phyloP scores from a whole-genome alignment of 92 coral and sea anemone species.

The Hydrozoanthus gracilis region DNA sequence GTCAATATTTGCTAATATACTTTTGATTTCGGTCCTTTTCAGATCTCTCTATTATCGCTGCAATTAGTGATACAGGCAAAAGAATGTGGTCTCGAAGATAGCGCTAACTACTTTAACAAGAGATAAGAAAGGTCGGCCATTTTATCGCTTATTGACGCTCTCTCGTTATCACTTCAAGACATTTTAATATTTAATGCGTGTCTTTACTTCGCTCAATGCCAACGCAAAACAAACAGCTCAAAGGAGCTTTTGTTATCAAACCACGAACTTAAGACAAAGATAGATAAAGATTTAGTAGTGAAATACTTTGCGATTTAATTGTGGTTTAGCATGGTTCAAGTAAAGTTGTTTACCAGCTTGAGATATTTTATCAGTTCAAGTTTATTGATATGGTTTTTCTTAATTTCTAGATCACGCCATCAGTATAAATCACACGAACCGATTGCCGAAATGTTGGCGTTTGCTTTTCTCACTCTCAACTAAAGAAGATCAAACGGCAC shows the following conservation, averaged over 20 bases:
- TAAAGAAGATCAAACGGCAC: not conserved
- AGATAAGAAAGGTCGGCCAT: not conserved
- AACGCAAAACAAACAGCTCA: not conserved
- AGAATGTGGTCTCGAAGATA: not conserved
- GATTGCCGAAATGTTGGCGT: not conserved
- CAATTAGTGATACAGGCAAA: not conserved
- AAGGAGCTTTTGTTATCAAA: not conserved
- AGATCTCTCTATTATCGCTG: conserved; percentile 9
- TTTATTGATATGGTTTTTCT: not conserved
- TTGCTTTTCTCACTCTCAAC: not conserved
- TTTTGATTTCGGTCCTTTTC: not conserved
- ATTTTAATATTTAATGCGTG: not conserved
- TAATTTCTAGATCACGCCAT: not conserved
- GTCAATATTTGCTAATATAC: not conserved
- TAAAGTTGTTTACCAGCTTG: not conserved
- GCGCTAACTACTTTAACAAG: not conserved
- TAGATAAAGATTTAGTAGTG: not conserved
- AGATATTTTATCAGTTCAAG: not conserved
- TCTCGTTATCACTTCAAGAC: not conserved
- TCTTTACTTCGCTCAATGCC: conserved; percentile 24
- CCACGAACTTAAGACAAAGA: conserved; percentile 5
- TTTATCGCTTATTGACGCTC: not conserved
- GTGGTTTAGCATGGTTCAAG: not conserved
- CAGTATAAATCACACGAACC: not conserved
- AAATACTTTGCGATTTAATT: not conserved